Base-by-base conservation (phyloP, 2,888 invertebrate genomes). In the Megalurothrips usitatus region DNA sequence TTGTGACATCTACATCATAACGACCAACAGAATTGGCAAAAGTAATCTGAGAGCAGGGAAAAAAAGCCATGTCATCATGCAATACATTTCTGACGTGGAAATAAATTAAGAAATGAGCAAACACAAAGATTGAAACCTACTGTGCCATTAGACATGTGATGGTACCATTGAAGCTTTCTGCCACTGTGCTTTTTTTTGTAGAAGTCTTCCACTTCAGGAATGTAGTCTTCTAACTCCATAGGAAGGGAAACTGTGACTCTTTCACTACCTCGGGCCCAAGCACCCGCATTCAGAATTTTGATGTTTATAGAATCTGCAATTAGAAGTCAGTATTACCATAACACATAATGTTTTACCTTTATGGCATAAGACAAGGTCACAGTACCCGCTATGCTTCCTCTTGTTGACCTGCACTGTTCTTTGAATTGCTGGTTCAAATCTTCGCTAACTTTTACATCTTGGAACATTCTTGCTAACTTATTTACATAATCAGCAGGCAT, bases 401-500 rank as follows among this genome's bases (percentile, higher is more conserved):
- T 96, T 82, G 94, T 94, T 82, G 92, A 92, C 85, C 96, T 91
- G 84, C 90, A 90, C 83, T 90, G 89, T 84, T 92, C 91, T 86
- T 93, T 93, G 87, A 99, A 99, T 86, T 96, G 95, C 84, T 93
- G 92, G 89, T 98, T 98, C 82, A 99, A 90, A 89, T 99, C 99
- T 88, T 98, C 97, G 87, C 97, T 98, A 78, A 92, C 96, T 91
- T 99, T 99, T 84, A 99, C 96, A 87, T 99, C 99, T 90, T 96
- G 96, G 88, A 96, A 96, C 99, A 99, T 99, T 84, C 99, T 90
- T 12, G 97, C 97, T 85, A 99, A 89, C 88, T 99, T 98, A 89
- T 98, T 99, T 26, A 99, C 98, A 89, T 97, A 98, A 88, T 99
- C 99, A 0, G 99, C 98, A 4, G 99, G 99, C 99, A 99, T 99